Conservation (phyloP, 2,797 vertebrate species). For the Heterohyrax brucei region DNA sequence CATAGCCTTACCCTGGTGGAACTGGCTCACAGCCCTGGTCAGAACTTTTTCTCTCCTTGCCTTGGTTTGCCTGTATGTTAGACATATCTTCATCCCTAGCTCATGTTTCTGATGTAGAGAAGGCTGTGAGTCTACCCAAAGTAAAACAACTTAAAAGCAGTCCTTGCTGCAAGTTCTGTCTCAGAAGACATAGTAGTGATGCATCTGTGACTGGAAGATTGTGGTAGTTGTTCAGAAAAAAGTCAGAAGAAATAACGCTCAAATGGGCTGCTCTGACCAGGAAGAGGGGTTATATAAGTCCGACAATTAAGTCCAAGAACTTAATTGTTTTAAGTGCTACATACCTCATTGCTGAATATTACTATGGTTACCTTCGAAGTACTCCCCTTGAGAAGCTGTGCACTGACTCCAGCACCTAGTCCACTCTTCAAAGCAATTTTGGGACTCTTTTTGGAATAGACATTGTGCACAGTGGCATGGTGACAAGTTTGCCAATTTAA, state of each 20-base stretch:
- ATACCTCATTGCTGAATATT: no score
- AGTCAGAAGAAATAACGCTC: background rate
- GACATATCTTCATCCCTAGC: background rate
- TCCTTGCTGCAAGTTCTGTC: background rate
- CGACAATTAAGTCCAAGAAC: no score
- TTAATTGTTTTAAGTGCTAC: no score
- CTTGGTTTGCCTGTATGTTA: background rate
- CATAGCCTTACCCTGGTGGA: background rate
- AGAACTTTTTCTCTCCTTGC: background rate
- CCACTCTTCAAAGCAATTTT: no score
- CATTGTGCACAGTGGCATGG: no score
- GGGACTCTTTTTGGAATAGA: no score
- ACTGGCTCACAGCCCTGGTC: background rate
- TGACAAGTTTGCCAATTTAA: no score
- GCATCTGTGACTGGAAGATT: background rate
- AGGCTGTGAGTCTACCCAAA: background rate
- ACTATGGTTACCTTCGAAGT: no score
- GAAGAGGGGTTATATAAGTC: background rate
- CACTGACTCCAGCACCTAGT: no score
- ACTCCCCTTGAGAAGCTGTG: no score
- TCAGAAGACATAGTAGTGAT: background rate
- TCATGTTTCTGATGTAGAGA: background rate
- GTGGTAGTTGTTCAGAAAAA: background rate
- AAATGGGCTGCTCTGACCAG: background rate
- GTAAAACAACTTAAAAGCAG: background rate